Evolutionary conservation across 2,888 invertebrate genomes (phyloP).

Genomic region (Nomada hirtipes): DNA sequence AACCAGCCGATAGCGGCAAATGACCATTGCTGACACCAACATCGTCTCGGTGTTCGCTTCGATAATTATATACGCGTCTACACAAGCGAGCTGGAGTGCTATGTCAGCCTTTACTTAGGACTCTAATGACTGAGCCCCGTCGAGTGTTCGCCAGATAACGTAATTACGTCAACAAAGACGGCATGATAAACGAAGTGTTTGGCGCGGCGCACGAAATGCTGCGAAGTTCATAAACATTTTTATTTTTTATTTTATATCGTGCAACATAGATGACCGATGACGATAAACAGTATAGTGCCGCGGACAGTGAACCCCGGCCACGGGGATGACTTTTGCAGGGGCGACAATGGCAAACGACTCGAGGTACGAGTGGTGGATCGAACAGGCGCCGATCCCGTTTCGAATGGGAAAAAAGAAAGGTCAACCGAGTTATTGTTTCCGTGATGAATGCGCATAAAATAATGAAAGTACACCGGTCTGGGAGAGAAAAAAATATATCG

Average conservation of each 20-base stretch:
- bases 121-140: slow-evolving; percentile 70
- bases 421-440: slow-evolving; percentile 76
- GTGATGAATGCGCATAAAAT: slow-evolving; percentile 82
- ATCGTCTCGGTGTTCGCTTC: slow-evolving; percentile 68
- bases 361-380: slow-evolving; percentile 1
- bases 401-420: slow-evolving; percentile 54
- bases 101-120: slow-evolving; percentile 84
- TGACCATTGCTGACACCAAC: slow-evolving; percentile 82
- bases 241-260: not conserved
- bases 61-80: slow-evolving; percentile 74
- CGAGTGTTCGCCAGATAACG: slow-evolving; percentile 34
- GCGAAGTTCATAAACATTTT: not conserved
- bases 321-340: not conserved
- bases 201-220: too few relatives aligned
- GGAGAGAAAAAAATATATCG: slow-evolving; percentile 73
- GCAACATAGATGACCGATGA: too few relatives aligned
- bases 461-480: slow-evolving; percentile 75
- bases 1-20: slow-evolving; percentile 80
- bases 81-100: slow-evolving; percentile 71
- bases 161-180: slow-evolving; percentile 41
- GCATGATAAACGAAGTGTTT: not conserved
- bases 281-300: not conserved
- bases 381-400: slow-evolving; percentile 33
- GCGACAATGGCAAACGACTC: not conserved
- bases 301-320: not conserved